A percentile compares a stretch with the other conserved stretches of the same genome.
Conservation (phyloP, 2,113 vertebrate species). For the Dendropsophus ebraccatus region DNA sequence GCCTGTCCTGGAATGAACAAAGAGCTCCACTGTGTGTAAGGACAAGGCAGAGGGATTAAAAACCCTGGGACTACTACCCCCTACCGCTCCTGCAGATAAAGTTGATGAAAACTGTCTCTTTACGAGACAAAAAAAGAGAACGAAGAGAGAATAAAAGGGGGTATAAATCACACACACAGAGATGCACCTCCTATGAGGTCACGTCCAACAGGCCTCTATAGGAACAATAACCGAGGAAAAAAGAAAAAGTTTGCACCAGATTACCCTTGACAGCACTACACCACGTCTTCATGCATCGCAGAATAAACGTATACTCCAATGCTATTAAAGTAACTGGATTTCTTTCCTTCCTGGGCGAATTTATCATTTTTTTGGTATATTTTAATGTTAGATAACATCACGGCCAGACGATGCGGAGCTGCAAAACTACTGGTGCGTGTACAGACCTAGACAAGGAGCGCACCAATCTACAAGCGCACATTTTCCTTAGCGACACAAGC, state of each 20-base stretch:
- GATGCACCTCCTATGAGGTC: not conserved
- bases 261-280: not conserved
- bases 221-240: not conserved
- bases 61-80: slow-evolving; percentile 34
- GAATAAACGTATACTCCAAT: no score
- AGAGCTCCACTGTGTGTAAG: slow-evolving; percentile 49
- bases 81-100: slow-evolving; percentile 38
- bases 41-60: slow-evolving; percentile 41
- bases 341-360: no score
- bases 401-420: slow-evolving; percentile 13
- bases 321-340: not conserved
- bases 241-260: not conserved
- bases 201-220: not conserved
- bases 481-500: slow-evolving; percentile 47
- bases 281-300: not conserved
- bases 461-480: slow-evolving; percentile 32
- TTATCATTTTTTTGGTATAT: not conserved
- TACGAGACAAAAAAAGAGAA: slow-evolving; percentile 6
- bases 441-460: slow-evolving; percentile 9
- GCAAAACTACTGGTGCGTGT: slow-evolving; percentile 11
- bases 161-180: not conserved
- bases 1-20: slow-evolving; percentile 49
- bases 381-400: not conserved
- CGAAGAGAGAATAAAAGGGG: not conserved
- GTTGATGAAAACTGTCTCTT: slow-evolving; percentile 30